Base-by-base conservation (phyloP, 1,140 invertebrate genomes). In the Drosophila pallidifrons region DNA sequence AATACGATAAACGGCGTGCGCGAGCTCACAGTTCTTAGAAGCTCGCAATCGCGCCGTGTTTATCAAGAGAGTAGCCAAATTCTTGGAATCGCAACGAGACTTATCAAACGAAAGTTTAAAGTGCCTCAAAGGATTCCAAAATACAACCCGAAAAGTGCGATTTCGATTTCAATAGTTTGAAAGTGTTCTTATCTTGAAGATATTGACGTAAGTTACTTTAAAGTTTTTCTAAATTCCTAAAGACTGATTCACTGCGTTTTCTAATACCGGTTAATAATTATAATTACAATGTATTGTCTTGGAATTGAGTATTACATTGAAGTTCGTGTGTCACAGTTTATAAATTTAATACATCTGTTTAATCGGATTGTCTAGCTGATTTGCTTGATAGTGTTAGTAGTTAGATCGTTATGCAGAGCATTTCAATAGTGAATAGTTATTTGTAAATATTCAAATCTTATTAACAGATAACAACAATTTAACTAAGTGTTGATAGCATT, bases 11-110 rank as follows among this genome's bases (percentile, higher is more conserved):
- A 5, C 13, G 10, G 54, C 45, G 59, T 52, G 59, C 45, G 54
- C 35, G 57, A 35, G 30, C 13, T 16, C 38, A 30, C 65, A 74
- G 41, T 74, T 74, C 57, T 25, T 10, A n/a, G 71, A 74, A 73
- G 8, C n/a, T n/a, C n/a, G 43, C 1, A 15, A 25, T 3, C 1
- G 25, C 5, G 15, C 1, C 1, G 25, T 5, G 15, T 8, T 52
- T 54, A 45, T 35, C 38, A 43, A 52, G 55, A 67, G 25, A 13
- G 20, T 41, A 43, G 5, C 47, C n/a, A 13, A 66, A 16, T 72
- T 58, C 69, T 15, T 58, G 45, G 45, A 72, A 66, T 3, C n/a
- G 6, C 4, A 10, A 15, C 5, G 7, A 35, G 30, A 35, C 11
- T 7, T 25, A 32, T 52, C n/a, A 52, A 52, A 32, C 25, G 7